Evolutionary conservation across 2,888 invertebrate genomes (phyloP).

Genomic region (Spilosoma lubricipeda): DNA sequence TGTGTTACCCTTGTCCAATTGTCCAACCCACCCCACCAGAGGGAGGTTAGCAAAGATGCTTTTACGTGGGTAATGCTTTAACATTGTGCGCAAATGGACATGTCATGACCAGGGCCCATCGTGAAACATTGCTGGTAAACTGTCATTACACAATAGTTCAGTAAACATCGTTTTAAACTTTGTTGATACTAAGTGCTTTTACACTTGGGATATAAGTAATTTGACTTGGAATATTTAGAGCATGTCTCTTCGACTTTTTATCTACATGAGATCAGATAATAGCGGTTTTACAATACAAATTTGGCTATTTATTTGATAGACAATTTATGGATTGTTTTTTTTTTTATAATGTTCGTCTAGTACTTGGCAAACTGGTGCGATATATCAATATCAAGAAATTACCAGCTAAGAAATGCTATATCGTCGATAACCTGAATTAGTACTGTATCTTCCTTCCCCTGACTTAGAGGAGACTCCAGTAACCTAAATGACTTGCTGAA

Average conservation of each 20-base stretch:
- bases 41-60: conserved; percentile 37
- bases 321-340: too few relatives aligned
- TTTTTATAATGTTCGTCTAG: too few relatives aligned
- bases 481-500: too few relatives aligned
- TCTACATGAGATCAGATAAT: not conserved
- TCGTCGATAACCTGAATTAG: too few relatives aligned
- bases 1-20: conserved; percentile 45
- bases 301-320: not conserved
- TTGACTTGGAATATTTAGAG: not conserved
- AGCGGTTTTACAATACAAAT: not conserved
- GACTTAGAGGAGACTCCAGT: too few relatives aligned
- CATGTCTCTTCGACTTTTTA: not conserved
- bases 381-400: too few relatives aligned
- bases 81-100: conserved; percentile 29
- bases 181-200: not conserved
- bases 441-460: too few relatives aligned
- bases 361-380: too few relatives aligned
- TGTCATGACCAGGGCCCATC: conserved; percentile 1
- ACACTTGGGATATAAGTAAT: not conserved
- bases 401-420: too few relatives aligned
- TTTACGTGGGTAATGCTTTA: conserved; percentile 31
- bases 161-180: not conserved
- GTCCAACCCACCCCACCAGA: conserved; percentile 28
- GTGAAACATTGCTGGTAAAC: conserved; percentile 1
- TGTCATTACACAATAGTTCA: conserved; percentile 1